A percentile compares a stretch with the other conserved stretches of the same genome.
Conservation (phyloP, 1,140 invertebrate genomes). For the Drosophila insularis region DNA sequence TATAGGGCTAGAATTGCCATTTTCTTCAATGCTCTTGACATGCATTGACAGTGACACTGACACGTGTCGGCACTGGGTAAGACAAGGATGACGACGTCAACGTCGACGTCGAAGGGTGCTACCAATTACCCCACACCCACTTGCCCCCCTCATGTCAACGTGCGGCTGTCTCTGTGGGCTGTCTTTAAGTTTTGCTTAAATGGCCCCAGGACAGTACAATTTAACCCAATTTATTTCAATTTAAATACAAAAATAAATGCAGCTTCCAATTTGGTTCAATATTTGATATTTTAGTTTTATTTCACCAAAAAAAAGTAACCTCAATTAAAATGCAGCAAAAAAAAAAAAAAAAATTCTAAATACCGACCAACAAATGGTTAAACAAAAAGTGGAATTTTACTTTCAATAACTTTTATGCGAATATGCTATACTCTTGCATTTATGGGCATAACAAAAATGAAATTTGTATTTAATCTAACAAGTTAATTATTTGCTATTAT, state of each 20-base stretch:
- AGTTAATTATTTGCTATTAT: too few species aligned
- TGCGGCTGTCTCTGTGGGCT: constrained; percentile 35
- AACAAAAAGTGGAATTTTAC: constrained; percentile 1
- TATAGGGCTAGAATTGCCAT: constrained; percentile 59
- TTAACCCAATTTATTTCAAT: neutral
- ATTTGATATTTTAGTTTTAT: neutral
- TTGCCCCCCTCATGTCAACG: neutral
- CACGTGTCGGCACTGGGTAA: constrained; percentile 53
- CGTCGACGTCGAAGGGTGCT: constrained; percentile 16
- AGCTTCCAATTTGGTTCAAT: neutral
- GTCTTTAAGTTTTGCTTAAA: constrained; percentile 28
- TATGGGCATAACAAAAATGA: neutral
- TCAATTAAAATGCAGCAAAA: constrained; percentile 41
- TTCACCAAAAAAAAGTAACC: constrained; percentile 8
- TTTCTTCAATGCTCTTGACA: constrained; percentile 65
- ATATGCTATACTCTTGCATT: neutral
- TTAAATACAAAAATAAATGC: neutral
- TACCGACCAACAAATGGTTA: constrained; percentile 39
- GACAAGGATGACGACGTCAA: too few species aligned
- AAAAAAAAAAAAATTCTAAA: constrained; percentile 30
- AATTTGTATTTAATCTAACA: too few species aligned
- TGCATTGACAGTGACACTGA: constrained; percentile 71
- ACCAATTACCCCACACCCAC: neutral
- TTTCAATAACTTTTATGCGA: neutral
- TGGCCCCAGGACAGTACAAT: constrained; percentile 8